Evolutionary conservation across 2,113 vertebrate genomes (phyloP).

Genomic region (Nothocercus julius): DNA sequence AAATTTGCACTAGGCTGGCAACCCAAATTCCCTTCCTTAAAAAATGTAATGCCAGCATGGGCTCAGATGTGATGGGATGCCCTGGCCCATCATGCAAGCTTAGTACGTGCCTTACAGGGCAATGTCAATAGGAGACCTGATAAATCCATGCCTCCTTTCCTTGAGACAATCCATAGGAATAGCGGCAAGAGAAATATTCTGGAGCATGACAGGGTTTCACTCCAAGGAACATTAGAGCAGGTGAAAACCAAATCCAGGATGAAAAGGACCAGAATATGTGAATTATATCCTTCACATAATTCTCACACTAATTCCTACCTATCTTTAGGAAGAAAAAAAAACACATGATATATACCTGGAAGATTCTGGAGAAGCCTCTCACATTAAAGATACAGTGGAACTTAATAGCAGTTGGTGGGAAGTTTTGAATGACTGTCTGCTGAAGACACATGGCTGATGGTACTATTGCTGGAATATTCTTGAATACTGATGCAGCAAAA

Average conservation of each 20-base stretch:
- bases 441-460: slow-evolving; percentile 78
- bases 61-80: background rate
- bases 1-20: background rate
- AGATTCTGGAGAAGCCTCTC: slow-evolving; percentile 80
- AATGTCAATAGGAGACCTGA: background rate
- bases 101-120: background rate
- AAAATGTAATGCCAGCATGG: background rate
- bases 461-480: slow-evolving; percentile 57
- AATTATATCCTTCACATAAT: background rate
- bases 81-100: background rate
- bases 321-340: background rate
- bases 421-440: slow-evolving; percentile 75
- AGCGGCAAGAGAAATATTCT: background rate
- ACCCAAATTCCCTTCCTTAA: background rate
- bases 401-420: slow-evolving; percentile 80
- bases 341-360: slow-evolving; percentile 73
- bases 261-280: background rate
- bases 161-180: background rate
- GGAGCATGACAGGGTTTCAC: background rate
- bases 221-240: background rate
- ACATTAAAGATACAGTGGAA: slow-evolving; percentile 85
- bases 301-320: background rate
- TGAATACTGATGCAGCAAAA: slow-evolving; percentile 72
- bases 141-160: background rate
- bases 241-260: background rate